A percentile compares a stretch with the other conserved stretches of the same genome.
phyloP scores from a whole-genome alignment of 92 coral and sea anemone genomes.

The Epizoanthus ramosus region DNA sequence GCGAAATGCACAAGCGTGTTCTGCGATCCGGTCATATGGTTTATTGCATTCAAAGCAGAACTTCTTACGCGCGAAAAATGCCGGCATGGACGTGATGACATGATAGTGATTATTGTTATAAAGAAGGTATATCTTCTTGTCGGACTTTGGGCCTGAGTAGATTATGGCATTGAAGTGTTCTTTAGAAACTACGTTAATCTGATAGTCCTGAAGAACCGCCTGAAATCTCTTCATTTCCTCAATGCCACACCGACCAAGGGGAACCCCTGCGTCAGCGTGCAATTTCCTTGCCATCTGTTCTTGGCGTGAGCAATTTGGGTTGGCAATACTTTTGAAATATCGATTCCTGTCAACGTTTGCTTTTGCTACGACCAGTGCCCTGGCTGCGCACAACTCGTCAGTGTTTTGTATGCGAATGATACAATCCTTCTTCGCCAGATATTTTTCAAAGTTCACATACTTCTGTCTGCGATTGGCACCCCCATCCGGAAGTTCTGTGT shows the following conservation, averaged over 20 bases:
- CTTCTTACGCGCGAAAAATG: too few species aligned
- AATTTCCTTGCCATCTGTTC: not conserved
- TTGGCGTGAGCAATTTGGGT: not conserved
- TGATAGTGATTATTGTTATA: too few species aligned
- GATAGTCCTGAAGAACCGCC: conserved; percentile 3
- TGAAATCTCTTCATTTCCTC: conserved; percentile 42
- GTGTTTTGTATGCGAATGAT: not conserved
- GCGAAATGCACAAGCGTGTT: too few species aligned
- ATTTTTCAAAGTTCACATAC: conserved; percentile 11
- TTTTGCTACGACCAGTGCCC: conserved; percentile 40
- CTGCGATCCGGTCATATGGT: too few species aligned
- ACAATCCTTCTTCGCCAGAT: not conserved
- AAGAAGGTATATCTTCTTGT: too few species aligned
- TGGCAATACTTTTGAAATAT: not conserved
- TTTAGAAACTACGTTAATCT: conserved; percentile 24
- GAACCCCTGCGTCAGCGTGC: conserved; percentile 26
- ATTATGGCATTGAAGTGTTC: too few species aligned
- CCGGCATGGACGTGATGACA: too few species aligned
- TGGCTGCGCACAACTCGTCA: conserved; percentile 33
- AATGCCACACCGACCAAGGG: conserved; percentile 18
- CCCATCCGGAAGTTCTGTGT: not conserved
- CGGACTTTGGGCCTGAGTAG: too few species aligned
- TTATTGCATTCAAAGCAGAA: too few species aligned
- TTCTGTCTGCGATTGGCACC: conserved; percentile 5
- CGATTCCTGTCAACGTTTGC: conserved; percentile 37